These are phyloP conservation scores for Danionella dracula DNA, from an alignment of 2,797 vertebrate genomes.

Conservation along the genomic window DNA sequence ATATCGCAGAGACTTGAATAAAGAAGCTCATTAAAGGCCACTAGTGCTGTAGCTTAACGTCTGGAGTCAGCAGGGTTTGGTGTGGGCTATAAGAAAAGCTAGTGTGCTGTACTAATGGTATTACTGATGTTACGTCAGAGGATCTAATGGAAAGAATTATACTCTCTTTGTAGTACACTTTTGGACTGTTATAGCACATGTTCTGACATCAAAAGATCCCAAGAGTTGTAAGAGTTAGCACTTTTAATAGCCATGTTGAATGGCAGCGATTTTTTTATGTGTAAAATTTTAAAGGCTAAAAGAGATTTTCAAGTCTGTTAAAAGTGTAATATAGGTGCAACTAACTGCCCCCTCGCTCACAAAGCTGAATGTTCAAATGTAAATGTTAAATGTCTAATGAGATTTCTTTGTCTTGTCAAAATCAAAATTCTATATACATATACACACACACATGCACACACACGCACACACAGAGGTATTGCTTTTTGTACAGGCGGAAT, in stretches of 20 bases:
- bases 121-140: constrained; percentile 58
- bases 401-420: too few relatives aligned
- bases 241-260: neutral
- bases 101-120: constrained; percentile 57
- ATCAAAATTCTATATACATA: too few relatives aligned
- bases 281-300: neutral
- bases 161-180: constrained; percentile 7
- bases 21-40: constrained; percentile 57
- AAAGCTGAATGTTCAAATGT: too few relatives aligned
- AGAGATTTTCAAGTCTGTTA: neutral
- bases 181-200: constrained; percentile 30
- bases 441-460: too few relatives aligned
- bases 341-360: neutral
- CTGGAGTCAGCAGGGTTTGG: constrained; percentile 47
- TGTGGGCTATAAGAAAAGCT: constrained; percentile 55
- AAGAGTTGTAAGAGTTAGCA: constrained; percentile 1
- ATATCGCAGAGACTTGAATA: constrained; percentile 50
- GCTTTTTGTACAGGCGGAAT: too few relatives aligned
- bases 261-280: neutral
- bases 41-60: constrained; percentile 29
- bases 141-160: constrained; percentile 58
- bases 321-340: neutral
- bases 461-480: too few relatives aligned
- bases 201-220: neutral
- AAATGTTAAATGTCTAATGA: too few relatives aligned